phyloP scores from a whole-genome alignment of 2,888 invertebrate species.

The Caenorhabditis sp. region DNA sequence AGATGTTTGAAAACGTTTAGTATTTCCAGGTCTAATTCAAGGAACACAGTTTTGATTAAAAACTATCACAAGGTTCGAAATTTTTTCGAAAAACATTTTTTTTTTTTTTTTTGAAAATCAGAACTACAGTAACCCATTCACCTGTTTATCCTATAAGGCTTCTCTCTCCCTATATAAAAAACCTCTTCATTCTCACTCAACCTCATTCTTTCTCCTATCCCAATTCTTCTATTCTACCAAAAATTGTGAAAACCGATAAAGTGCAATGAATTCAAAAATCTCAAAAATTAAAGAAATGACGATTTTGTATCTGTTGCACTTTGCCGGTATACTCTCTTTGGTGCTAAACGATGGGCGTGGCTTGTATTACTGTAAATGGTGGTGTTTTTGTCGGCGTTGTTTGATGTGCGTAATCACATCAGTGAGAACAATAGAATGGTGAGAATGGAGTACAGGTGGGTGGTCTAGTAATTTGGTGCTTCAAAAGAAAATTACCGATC shows the following conservation, averaged over 20 bases:
- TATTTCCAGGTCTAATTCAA: too few relatives aligned
- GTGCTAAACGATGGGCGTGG: too few relatives aligned
- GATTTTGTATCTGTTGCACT: not conserved
- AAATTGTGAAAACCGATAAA: not conserved
- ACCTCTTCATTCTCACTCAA: not conserved
- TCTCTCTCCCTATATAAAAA: not conserved
- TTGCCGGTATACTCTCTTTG: not conserved
- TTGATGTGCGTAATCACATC: slow-evolving; percentile 4
- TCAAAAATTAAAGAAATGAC: not conserved
- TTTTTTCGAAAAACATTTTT: too few relatives aligned
- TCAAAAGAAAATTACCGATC: too few relatives aligned
- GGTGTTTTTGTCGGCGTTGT: not conserved
- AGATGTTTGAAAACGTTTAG: too few relatives aligned
- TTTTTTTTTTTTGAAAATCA: too few relatives aligned
- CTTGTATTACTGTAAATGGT: not conserved
- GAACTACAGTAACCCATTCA: not conserved
- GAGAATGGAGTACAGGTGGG: not conserved
- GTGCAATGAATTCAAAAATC: not conserved
- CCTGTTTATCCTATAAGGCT: not conserved
- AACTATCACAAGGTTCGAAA: too few relatives aligned
- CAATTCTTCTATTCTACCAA: too few relatives aligned
- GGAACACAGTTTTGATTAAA: too few relatives aligned
- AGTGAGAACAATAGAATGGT: slow-evolving; percentile 8
- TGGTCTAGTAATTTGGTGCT: not conserved
- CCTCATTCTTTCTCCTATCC: not conserved